A percentile compares a stretch with the other conserved stretches of the same genome.
phyloP scores from a whole-genome alignment of 2,888 invertebrate species.

The Yponomeuta plumbellus region DNA sequence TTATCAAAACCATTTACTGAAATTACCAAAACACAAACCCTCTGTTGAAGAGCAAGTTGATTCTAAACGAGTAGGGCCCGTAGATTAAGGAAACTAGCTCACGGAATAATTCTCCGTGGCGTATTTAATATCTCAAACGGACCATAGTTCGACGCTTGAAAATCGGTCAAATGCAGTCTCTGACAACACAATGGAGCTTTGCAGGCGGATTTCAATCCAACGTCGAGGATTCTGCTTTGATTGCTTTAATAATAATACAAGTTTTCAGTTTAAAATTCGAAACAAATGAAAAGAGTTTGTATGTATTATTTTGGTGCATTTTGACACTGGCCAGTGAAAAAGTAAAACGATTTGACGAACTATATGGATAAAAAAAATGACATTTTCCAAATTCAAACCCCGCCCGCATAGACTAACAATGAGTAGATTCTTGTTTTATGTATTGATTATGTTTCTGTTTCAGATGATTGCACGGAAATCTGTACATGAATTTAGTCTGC shows the following conservation, averaged over 20 bases:
- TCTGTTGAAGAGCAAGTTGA: neutral
- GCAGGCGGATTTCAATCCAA: neutral
- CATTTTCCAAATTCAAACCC: no score
- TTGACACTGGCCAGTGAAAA: no score
- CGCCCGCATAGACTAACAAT: no score
- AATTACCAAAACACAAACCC: neutral
- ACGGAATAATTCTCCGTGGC: neutral
- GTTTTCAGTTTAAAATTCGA: neutral
- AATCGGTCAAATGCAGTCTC: slow-evolving; percentile 14
- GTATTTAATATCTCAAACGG: slow-evolving; percentile 9
- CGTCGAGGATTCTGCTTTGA: neutral
- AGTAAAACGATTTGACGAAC: no score
- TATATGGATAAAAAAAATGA: no score
- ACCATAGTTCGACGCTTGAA: slow-evolving; percentile 11
- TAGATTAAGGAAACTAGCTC: neutral
- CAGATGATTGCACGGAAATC: no score
- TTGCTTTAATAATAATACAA: neutral
- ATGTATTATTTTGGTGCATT: no score
- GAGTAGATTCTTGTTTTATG: no score
- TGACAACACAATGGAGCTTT: slow-evolving; percentile 13
- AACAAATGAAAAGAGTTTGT: no score
- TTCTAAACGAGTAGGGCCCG: neutral
- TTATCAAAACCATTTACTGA: no score
- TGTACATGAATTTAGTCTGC: no score
- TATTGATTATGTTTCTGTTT: no score